These are phyloP conservation scores for Epinephelus cyanopodus DNA, from an alignment of 2,113 vertebrate species.

Conservation along the genomic window DNA sequence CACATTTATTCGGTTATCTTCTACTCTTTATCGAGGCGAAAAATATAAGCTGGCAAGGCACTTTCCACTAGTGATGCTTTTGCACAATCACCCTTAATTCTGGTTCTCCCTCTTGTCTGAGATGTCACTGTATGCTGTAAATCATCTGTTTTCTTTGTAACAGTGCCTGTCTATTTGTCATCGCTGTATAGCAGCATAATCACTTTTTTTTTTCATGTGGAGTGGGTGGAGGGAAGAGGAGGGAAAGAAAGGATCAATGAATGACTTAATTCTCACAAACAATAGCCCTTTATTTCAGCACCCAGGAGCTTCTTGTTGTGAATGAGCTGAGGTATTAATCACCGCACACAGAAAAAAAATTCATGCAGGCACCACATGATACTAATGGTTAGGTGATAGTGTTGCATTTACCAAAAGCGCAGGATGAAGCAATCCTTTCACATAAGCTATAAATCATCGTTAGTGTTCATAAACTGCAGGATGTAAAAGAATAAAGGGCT, in stretches of 20 bases:
- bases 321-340: constrained; percentile 38
- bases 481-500: background rate
- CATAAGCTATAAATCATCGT: constrained; percentile 2
- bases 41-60: background rate
- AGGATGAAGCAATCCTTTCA: background rate
- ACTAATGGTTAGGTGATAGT: constrained; percentile 12
- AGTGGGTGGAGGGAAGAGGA: constrained; percentile 30
- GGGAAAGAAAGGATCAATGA: constrained; percentile 52
- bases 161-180: constrained; percentile 45
- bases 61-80: background rate
- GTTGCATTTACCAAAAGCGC: constrained; percentile 10
- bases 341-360: background rate
- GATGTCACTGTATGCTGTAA: constrained; percentile 22
- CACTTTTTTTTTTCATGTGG: constrained; percentile 32
- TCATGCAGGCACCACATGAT: background rate
- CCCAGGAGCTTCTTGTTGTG: constrained; percentile 17
- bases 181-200: constrained; percentile 37
- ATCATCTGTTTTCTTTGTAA: constrained; percentile 44
- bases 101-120: constrained; percentile 4
- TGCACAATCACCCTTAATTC: background rate
- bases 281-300: constrained; percentile 26
- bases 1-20: background rate
- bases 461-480: constrained; percentile 1
- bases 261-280: constrained; percentile 51
- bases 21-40: background rate